Evolutionary conservation across 2,113 vertebrate genomes (phyloP), one percentile per base, ranked within the genome.

Genomic region (Daubentonia madagascariensis): DNA sequence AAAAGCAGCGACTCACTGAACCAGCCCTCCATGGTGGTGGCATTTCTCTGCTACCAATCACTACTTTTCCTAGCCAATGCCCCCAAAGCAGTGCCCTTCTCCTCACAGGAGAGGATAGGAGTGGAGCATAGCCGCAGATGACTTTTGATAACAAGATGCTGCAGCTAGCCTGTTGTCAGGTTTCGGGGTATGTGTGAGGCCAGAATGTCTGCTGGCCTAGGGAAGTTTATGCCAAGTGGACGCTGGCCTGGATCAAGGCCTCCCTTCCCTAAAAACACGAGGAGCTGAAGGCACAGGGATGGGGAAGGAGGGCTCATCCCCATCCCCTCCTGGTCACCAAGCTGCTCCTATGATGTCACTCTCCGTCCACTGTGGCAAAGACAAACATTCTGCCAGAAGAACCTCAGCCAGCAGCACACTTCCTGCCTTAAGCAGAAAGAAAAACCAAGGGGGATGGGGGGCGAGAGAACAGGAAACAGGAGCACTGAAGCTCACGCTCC

Each of bases 361-460:
- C 43, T 8, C 45, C 1, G 9, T 5, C 78, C 32, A 50, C 78
- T 16, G 22, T 23, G 54, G 68, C 59, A 30, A 52, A 67, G 35
- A 70, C 68, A 63, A 18, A 23, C 5, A 1, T 28, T 22, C 43
- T 45, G n/a, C 86, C 14, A 3, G 28, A 40, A 6, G 28, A 50
- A 23, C 8, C 68, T 28, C 35, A 3, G 40, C 43, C 0, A 0
- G 13, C 45, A 45, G 68, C 57, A 10, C 0, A 1, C 1, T 12
- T 50, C 57, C 81, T 1, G 16, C 30, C 32, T 52, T 0, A 8
- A 2, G 65, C 83, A 94, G 45, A 35, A 65, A 35, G 80, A 75
- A 22, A 9, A 8, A 14, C 0, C 30, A 14, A 17, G 14, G 63
- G n/a, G 70, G 1, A 0, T 11, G 30, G 1, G 22, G 4, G 30